These are phyloP conservation scores for Hoplodrina ambigua DNA, from an alignment of 2,888 invertebrate genomes.

Conservation along the genomic window DNA sequence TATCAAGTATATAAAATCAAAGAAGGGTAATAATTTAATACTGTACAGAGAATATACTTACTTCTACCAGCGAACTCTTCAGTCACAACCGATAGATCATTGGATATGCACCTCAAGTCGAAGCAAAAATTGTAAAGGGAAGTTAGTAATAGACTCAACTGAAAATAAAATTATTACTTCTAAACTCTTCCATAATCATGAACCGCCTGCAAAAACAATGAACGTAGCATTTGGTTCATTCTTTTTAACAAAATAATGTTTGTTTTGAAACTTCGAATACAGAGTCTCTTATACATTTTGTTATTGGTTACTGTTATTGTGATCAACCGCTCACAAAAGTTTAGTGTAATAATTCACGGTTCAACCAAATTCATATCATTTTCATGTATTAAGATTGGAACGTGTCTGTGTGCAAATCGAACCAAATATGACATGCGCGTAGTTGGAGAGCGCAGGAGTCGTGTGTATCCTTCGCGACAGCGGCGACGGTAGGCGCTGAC, in stretches of 20 bases:
- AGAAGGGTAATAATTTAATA: constrained; percentile 28
- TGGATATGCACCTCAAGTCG: constrained; percentile 35
- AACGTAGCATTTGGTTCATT: neutral
- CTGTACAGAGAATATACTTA: constrained; percentile 26
- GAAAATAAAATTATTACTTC: neutral
- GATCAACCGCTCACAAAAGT: no score
- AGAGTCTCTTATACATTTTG: neutral
- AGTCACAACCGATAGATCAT: constrained; percentile 1
- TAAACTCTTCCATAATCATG: constrained; percentile 10
- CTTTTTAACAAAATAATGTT: neutral
- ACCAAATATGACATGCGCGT: no score
- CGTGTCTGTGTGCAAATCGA: no score
- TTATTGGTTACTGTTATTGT: neutral
- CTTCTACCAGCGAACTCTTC: neutral
- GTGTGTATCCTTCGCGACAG: no score
- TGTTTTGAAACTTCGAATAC: neutral
- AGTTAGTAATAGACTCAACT: constrained; percentile 11
- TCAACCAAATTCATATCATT: no score
- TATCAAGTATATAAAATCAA: constrained; percentile 30
- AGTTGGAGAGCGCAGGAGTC: no score
- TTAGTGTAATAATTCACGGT: no score
- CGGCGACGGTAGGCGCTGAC: no score
- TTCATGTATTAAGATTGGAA: no score
- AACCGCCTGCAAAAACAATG: neutral
- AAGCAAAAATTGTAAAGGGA: constrained; percentile 28